Evolutionary conservation across 2,113 vertebrate species (phyloP).

Genomic region (Syrmaticus mikado): DNA sequence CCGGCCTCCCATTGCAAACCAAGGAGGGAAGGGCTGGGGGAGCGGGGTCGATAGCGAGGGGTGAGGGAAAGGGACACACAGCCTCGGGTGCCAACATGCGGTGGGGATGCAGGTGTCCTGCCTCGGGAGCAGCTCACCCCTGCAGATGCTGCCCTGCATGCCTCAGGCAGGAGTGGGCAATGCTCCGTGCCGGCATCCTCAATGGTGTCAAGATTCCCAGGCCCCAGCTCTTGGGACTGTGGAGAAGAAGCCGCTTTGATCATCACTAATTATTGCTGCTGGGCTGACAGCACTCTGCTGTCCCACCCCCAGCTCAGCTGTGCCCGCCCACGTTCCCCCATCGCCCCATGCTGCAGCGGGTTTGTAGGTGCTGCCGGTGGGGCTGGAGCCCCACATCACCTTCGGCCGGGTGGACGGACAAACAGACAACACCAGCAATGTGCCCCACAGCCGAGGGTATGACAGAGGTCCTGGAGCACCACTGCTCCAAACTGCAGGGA

Average conservation of each 20-base stretch:
- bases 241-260: slow-evolving; percentile 53
- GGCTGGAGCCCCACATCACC: neutral
- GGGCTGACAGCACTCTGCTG: slow-evolving; percentile 19
- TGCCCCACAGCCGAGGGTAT: fast-evolving
- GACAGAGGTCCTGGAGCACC: neutral
- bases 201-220: neutral
- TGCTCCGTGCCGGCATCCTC: neutral
- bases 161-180: neutral
- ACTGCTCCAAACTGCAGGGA: fast-evolving
- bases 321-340: neutral
- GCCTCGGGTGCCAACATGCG: fast-evolving
- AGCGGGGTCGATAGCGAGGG: neutral
- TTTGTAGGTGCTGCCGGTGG: neutral
- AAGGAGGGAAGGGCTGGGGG: neutral
- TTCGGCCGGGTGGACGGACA: fast-evolving
- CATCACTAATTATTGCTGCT: neutral
- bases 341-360: neutral
- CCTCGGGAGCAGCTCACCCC: neutral
- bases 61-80: neutral
- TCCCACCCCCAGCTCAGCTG: neutral
- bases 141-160: neutral
- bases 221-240: neutral
- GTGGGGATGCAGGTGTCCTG: no score
- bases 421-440: fast-evolving
- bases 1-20: neutral